phyloP scores from a whole-genome alignment of 1,140 invertebrate species.

The Pantala flavescens region DNA sequence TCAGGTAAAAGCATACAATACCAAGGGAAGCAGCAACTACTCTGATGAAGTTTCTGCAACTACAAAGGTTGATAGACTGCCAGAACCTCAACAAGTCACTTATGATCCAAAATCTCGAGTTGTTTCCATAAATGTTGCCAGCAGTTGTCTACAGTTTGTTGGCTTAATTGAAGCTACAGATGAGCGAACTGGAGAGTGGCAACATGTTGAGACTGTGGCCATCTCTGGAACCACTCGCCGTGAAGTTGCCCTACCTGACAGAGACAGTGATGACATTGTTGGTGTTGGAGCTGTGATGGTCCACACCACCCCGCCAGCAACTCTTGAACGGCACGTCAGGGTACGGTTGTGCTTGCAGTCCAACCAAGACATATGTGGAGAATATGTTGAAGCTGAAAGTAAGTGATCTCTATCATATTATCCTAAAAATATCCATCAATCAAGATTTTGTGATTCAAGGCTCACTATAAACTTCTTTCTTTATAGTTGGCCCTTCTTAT shows the following conservation, averaged over 20 bases:
- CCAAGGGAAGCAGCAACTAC: slow-evolving; percentile 71
- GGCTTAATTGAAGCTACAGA: slow-evolving; percentile 55
- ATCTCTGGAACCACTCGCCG: slow-evolving; percentile 55
- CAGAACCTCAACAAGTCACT: slow-evolving; percentile 64
- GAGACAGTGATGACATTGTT: background rate
- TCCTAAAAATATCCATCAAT: background rate
- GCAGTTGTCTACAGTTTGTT: slow-evolving; percentile 60
- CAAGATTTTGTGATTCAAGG: background rate
- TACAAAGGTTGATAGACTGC: slow-evolving; percentile 74
- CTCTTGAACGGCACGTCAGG: slow-evolving; percentile 37
- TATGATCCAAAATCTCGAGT: slow-evolving; percentile 65
- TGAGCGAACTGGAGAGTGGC: slow-evolving; percentile 45
- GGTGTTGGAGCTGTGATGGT: background rate
- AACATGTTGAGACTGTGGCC: slow-evolving; percentile 54
- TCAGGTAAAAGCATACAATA: slow-evolving; percentile 72
- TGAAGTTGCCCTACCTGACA: slow-evolving; percentile 38
- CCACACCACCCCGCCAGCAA: background rate
- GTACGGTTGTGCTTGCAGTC: slow-evolving; percentile 66
- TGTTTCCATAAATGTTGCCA: slow-evolving; percentile 62
- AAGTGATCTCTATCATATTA: slow-evolving; percentile 35
- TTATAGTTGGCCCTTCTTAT: slow-evolving; percentile 63
- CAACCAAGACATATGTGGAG: slow-evolving; percentile 68
- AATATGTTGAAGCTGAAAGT: slow-evolving; percentile 70
- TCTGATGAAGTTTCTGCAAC: slow-evolving; percentile 67
- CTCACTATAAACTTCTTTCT: slow-evolving; percentile 22